Conservation (phyloP, 2,797 vertebrate genomes). For the Molossus alvarezi region DNA sequence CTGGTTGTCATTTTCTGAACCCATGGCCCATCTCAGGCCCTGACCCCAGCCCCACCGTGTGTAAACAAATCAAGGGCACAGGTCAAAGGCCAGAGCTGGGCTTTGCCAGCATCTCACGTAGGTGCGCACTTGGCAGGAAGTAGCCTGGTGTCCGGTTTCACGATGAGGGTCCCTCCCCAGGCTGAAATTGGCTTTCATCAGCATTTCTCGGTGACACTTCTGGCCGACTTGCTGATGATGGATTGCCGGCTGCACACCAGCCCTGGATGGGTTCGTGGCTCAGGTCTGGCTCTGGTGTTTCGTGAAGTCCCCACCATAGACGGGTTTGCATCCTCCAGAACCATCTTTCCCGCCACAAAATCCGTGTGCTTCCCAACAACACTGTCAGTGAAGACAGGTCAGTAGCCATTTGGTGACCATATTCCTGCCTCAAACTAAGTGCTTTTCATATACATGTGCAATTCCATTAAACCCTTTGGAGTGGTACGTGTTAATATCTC, state of each 20-base stretch:
- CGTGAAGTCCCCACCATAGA: background rate
- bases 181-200: background rate
- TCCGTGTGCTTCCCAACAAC: background rate
- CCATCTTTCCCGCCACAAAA: background rate
- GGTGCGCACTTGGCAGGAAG: conserved; percentile 81
- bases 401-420: background rate
- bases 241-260: background rate
- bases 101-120: conserved; percentile 84
- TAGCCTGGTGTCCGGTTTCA: conserved; percentile 85
- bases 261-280: background rate
- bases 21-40: conserved; percentile 70
- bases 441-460: background rate
- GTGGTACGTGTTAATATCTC: background rate
- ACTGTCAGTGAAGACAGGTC: background rate
- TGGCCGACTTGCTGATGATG: conserved; percentile 33
- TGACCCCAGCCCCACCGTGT: conserved; percentile 83
- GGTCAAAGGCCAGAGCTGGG: conserved; percentile 88
- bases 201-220: conserved; percentile 16
- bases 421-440: background rate
- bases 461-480: background rate
- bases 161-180: background rate
- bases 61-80: conserved; percentile 89
- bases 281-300: conserved; percentile 17
- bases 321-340: background rate
- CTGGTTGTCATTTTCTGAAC: conserved; percentile 76